phyloP scores from a whole-genome alignment of 2,113 vertebrate genomes.

The Stomatorhinus ivindoensis region DNA sequence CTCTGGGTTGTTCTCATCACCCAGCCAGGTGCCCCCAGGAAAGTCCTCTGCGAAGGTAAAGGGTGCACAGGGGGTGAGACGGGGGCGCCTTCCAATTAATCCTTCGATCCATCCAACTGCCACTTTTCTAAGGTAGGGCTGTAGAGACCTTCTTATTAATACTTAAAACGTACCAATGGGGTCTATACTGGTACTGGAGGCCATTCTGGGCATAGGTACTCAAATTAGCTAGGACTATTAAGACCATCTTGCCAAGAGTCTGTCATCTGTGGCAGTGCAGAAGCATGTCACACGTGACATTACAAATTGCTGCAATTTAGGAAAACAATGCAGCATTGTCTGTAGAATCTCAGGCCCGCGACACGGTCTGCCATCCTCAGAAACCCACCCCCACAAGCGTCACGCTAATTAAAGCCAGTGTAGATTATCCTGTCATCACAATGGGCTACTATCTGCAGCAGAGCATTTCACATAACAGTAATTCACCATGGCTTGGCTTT shows the following conservation, averaged over 20 bases:
- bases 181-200: not conserved
- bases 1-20: conserved; percentile 89
- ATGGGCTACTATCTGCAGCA: not conserved
- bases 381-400: not conserved
- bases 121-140: not conserved
- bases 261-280: not conserved
- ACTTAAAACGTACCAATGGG: not conserved
- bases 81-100: not conserved
- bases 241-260: not conserved
- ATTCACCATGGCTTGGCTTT: not conserved
- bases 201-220: not conserved
- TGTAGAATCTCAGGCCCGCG: not conserved
- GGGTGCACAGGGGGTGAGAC: not conserved
- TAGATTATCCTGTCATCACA: conserved; percentile 1
- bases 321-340: not conserved
- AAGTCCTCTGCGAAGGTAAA: conserved; percentile 72
- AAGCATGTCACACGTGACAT: not conserved
- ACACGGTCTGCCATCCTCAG: not conserved
- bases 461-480: not conserved
- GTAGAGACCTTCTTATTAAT: not conserved
- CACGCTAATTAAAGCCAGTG: not conserved
- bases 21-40: conserved; percentile 88
- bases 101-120: not conserved
- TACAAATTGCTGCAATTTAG: not conserved
- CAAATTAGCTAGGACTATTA: not conserved